phyloP scores from a whole-genome alignment of 2,888 invertebrate genomes.

The Mellilla xanthometata region DNA sequence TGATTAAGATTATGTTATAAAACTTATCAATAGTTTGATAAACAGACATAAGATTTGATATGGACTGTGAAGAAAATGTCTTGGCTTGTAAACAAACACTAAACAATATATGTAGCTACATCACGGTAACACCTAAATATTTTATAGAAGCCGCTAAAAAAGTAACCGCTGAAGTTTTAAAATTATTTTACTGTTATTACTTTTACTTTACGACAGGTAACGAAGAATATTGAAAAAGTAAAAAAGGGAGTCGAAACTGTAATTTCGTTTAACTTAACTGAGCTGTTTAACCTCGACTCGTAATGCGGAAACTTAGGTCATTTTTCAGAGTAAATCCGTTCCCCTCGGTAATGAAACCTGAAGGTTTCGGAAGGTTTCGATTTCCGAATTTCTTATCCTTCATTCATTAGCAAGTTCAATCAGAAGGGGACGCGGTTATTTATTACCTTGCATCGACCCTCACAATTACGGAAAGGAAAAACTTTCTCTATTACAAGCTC shows the following conservation, averaged over 20 bases:
- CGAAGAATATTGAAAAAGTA: slow-evolving; percentile 23
- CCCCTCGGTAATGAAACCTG: slow-evolving; percentile 45
- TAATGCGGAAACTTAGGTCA: slow-evolving; percentile 56
- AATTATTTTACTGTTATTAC: slow-evolving; percentile 15
- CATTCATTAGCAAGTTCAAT: slow-evolving; percentile 82
- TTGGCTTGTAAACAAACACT: too few relatives aligned
- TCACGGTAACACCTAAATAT: not conserved
- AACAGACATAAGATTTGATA: too few relatives aligned
- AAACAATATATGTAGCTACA: too few relatives aligned
- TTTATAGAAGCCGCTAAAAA: slow-evolving; percentile 15
- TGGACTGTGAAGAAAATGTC: too few relatives aligned
- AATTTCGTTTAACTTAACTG: slow-evolving; percentile 15
- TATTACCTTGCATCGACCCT: slow-evolving; percentile 77
- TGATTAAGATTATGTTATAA: too few relatives aligned
- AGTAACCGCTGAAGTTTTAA: slow-evolving; percentile 15
- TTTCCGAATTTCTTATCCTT: slow-evolving; percentile 76
- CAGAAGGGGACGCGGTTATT: slow-evolving; percentile 76
- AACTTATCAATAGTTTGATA: too few relatives aligned
- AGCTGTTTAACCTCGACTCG: slow-evolving; percentile 27
- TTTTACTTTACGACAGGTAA: slow-evolving; percentile 18
- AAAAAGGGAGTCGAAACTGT: slow-evolving; percentile 14
- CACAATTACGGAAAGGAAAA: slow-evolving; percentile 79
- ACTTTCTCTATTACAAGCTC: slow-evolving; percentile 76
- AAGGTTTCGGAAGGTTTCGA: slow-evolving; percentile 65
- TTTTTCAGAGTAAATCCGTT: slow-evolving; percentile 63